Conservation (phyloP, 1,140 invertebrate genomes). For the Drosophila serrata region DNA sequence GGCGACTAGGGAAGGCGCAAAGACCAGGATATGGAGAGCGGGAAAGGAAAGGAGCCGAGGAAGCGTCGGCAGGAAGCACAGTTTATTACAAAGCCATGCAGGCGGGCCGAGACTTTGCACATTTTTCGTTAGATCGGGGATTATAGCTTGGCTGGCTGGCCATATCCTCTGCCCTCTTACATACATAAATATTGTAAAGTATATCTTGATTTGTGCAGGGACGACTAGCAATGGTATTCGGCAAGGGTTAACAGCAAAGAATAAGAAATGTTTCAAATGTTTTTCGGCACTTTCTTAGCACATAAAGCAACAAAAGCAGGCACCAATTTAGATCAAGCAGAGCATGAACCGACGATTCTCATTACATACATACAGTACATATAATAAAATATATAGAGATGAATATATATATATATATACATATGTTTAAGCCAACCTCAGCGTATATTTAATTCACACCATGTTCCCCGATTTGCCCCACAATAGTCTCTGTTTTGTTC, state of each 20-base stretch:
- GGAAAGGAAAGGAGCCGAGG: conserved; percentile 2
- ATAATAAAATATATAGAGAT: conserved; percentile 34
- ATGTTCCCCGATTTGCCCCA: neutral
- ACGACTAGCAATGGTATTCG: conserved; percentile 33
- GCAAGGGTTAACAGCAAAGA: conserved; percentile 58
- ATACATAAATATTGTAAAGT: conserved; percentile 32
- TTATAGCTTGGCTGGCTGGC: conserved; percentile 5
- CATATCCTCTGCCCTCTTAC: neutral
- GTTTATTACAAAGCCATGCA: conserved; percentile 17
- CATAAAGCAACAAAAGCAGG: conserved; percentile 59
- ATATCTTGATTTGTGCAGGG: conserved; percentile 32
- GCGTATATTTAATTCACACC: conserved; percentile 38
- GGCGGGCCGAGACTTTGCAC: conserved; percentile 46
- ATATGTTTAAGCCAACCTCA: conserved; percentile 50
- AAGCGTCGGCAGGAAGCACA: conserved; percentile 25
- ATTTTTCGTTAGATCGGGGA: conserved; percentile 36
- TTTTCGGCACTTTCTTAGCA: conserved; percentile 72
- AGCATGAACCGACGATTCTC: conserved; percentile 63
- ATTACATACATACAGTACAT: conserved; percentile 51
- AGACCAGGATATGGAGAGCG: conserved; percentile 3
- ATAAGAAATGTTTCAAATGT: conserved; percentile 71
- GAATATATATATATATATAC: conserved; percentile 42
- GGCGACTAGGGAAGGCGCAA: conserved; percentile 87
- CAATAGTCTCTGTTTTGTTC: conserved; percentile 19
- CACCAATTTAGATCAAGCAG: conserved; percentile 71